Conservation (phyloP, 2,113 vertebrate genomes). For the Perca flavescens region DNA sequence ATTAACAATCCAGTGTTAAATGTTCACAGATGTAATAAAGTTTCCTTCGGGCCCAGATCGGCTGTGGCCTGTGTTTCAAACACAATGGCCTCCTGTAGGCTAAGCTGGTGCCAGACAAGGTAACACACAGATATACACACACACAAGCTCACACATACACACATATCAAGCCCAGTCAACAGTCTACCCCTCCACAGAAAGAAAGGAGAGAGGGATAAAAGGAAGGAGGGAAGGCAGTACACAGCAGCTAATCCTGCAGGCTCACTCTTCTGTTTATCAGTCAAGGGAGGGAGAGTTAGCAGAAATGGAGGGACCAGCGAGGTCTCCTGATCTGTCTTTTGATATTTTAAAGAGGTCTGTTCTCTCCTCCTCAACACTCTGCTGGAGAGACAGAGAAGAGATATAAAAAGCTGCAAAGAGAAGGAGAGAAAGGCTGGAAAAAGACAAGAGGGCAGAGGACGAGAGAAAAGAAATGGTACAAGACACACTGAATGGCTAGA, state of each 20-base stretch:
- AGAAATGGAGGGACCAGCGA: slow-evolving; percentile 62
- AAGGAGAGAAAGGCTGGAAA: slow-evolving; percentile 46
- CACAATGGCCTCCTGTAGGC: slow-evolving; percentile 74
- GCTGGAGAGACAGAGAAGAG: slow-evolving; percentile 50
- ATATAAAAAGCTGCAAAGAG: slow-evolving; percentile 55
- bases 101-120: slow-evolving; percentile 79
- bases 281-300: slow-evolving; percentile 64
- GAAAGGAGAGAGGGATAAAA: slow-evolving; percentile 75
- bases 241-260: slow-evolving; percentile 78
- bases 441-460: slow-evolving; percentile 61
- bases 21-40: slow-evolving; percentile 69
- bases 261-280: slow-evolving; percentile 79
- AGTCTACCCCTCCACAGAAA: slow-evolving; percentile 69
- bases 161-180: slow-evolving; percentile 68
- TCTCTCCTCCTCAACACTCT: slow-evolving; percentile 77
- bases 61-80: slow-evolving; percentile 64
- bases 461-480: slow-evolving; percentile 41
- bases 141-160: slow-evolving; percentile 52
- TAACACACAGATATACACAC: slow-evolving; percentile 59
- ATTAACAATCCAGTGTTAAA: slow-evolving; percentile 52
- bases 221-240: slow-evolving; percentile 67
- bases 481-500: slow-evolving; percentile 57
- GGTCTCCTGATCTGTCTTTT: slow-evolving; percentile 83
- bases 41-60: slow-evolving; percentile 63
- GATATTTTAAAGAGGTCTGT: slow-evolving; percentile 85